These are phyloP conservation scores for Epistrophe eligans DNA, from an alignment of 2,888 invertebrate genomes.

Conservation along the genomic window DNA sequence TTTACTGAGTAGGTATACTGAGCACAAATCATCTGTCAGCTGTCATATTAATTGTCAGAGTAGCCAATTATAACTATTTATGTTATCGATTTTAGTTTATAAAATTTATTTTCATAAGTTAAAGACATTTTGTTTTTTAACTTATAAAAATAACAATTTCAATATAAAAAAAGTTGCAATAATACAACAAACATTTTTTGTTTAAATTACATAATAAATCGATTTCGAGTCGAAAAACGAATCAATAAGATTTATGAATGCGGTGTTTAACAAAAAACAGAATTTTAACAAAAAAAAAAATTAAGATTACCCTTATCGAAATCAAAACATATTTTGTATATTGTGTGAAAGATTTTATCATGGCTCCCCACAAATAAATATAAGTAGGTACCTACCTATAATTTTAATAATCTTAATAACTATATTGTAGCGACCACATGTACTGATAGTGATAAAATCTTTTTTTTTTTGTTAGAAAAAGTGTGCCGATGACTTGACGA, in stretches of 20 bases:
- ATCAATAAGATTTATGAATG: conserved; percentile 14
- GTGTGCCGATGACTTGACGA: conserved; percentile 15
- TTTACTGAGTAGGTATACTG: too few relatives aligned
- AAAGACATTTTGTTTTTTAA: too few relatives aligned
- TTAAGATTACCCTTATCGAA: conserved; percentile 4
- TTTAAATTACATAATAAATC: neutral
- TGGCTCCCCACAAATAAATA: neutral
- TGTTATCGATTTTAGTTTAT: too few relatives aligned
- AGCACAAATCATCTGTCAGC: too few relatives aligned
- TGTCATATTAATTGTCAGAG: too few relatives aligned
- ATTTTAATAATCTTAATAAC: neutral
- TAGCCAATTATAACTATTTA: too few relatives aligned
- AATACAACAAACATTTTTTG: neutral
- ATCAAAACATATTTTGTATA: neutral
- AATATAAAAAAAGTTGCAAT: neutral
- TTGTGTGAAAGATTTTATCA: conserved; percentile 13
- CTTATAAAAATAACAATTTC: too few relatives aligned
- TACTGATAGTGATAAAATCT: conserved; percentile 8
- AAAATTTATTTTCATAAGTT: neutral
- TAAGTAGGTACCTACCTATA: too few relatives aligned
- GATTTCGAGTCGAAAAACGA: neutral
- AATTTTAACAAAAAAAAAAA: neutral
- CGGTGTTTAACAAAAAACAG: neutral
- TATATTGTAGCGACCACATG: neutral
- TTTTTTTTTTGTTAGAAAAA: neutral